These are phyloP conservation scores for Myripristis murdjan DNA, from an alignment of 2,797 vertebrate genomes.

Conservation along the genomic window DNA sequence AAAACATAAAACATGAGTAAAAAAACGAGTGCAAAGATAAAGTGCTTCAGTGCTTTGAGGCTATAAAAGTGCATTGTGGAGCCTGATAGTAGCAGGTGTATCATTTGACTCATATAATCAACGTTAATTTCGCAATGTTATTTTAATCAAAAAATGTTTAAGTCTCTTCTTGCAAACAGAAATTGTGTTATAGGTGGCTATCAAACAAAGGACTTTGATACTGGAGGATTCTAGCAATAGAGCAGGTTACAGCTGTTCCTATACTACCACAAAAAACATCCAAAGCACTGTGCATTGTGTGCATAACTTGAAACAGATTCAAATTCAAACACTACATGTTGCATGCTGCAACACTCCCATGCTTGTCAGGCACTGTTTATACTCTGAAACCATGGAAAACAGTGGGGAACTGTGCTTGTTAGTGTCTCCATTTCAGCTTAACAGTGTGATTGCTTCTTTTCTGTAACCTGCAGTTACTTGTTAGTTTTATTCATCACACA, in stretches of 20 bases:
- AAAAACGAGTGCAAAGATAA: too few relatives aligned
- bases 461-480: conserved; percentile 1
- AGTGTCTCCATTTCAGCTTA: background rate
- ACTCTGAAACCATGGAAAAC: conserved; percentile 49
- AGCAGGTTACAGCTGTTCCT: conserved; percentile 25
- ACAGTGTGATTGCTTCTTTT: background rate
- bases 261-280: conserved; percentile 33
- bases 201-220: conserved; percentile 10
- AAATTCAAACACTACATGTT: conserved; percentile 40
- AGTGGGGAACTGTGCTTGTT: background rate
- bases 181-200: background rate
- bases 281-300: conserved; percentile 59
- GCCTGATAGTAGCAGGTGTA: too few relatives aligned
- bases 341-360: conserved; percentile 21
- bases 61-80: too few relatives aligned
- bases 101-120: background rate
- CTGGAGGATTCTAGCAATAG: conserved; percentile 24
- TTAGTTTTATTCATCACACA: background rate
- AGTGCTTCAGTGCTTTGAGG: too few relatives aligned
- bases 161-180: too few relatives aligned
- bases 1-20: too few relatives aligned
- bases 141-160: too few relatives aligned
- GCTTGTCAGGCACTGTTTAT: conserved; percentile 50
- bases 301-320: conserved; percentile 49
- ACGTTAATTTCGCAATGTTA: background rate